Evolutionary conservation across 1,140 invertebrate genomes (phyloP).

Genomic region (Ctenoplectra terminalis): DNA sequence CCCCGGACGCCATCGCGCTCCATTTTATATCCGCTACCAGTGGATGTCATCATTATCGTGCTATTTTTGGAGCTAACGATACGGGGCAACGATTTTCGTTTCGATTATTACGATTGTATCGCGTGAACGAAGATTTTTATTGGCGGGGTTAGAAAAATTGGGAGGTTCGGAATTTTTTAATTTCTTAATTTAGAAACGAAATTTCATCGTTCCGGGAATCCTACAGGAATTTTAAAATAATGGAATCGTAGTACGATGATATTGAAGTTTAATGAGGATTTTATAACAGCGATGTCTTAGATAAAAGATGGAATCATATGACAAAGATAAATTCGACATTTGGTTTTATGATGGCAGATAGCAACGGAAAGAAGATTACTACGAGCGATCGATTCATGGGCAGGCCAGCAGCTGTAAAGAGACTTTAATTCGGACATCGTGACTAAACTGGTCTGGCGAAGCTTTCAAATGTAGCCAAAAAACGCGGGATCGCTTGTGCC

Average conservation of each 20-base stretch:
- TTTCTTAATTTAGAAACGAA: no score
- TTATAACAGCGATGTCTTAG: no score
- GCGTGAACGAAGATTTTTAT: no score
- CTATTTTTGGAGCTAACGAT: neutral
- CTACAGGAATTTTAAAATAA: no score
- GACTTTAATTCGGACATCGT: constrained; percentile 54
- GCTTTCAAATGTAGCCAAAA: constrained; percentile 34
- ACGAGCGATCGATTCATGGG: neutral
- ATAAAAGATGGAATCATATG: no score
- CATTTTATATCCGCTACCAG: constrained; percentile 11
- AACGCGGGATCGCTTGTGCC: constrained; percentile 47
- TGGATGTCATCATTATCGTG: neutral
- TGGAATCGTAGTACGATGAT: no score
- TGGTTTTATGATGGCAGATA: no score
- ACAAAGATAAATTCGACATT: no score
- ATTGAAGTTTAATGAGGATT: no score
- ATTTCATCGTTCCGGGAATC: no score
- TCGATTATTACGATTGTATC: neutral
- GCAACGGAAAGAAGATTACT: no score
- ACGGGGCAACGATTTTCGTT: no score
- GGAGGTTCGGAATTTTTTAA: neutral
- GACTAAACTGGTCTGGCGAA: constrained; percentile 31
- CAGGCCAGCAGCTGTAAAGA: constrained; percentile 42
- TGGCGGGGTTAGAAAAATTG: neutral
- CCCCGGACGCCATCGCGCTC: neutral